Evolutionary conservation across 2,888 invertebrate genomes (phyloP).

Genomic region (Xylota sylvarum): DNA sequence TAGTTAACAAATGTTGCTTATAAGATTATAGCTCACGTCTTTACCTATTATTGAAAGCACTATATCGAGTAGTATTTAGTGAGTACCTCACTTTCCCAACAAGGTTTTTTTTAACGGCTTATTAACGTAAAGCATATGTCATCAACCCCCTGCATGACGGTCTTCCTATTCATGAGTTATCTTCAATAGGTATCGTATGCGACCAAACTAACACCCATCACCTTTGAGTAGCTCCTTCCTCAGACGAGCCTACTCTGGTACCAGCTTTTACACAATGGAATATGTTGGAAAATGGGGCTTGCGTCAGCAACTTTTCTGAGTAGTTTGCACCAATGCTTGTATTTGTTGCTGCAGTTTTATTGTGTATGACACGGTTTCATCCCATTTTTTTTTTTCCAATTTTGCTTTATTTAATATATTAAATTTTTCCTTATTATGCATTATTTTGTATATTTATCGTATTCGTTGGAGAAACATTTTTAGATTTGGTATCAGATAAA

Average conservation of each 20-base stretch:
- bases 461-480: neutral
- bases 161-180: slow-evolving; percentile 47
- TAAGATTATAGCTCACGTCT: slow-evolving; percentile 65
- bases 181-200: slow-evolving; percentile 42
- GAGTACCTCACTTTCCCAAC: slow-evolving; percentile 28
- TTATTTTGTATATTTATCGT: neutral
- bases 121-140: slow-evolving; percentile 61
- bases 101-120: slow-evolving; percentile 35
- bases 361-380: neutral
- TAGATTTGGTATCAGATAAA: neutral
- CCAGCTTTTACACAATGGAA: slow-evolving; percentile 30
- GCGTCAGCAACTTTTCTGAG: slow-evolving; percentile 50
- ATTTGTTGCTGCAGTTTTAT: slow-evolving; percentile 21
- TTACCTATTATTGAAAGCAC: slow-evolving; percentile 37
- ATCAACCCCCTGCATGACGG: slow-evolving; percentile 60
- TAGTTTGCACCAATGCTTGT: slow-evolving; percentile 27
- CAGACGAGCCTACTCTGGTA: slow-evolving; percentile 26
- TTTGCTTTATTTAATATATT: neutral
- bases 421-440: slow-evolving; percentile 1
- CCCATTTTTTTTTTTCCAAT: neutral
- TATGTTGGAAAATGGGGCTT: slow-evolving; percentile 21
- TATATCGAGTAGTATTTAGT: slow-evolving; percentile 41
- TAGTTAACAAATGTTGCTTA: slow-evolving; percentile 57
- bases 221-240: slow-evolving; percentile 37
- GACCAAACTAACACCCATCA: slow-evolving; percentile 41